A percentile compares a stretch with the other conserved stretches of the same genome.
phyloP scores from a whole-genome alignment of 92 coral and sea anemone genomes.

The Siderastrea siderea region DNA sequence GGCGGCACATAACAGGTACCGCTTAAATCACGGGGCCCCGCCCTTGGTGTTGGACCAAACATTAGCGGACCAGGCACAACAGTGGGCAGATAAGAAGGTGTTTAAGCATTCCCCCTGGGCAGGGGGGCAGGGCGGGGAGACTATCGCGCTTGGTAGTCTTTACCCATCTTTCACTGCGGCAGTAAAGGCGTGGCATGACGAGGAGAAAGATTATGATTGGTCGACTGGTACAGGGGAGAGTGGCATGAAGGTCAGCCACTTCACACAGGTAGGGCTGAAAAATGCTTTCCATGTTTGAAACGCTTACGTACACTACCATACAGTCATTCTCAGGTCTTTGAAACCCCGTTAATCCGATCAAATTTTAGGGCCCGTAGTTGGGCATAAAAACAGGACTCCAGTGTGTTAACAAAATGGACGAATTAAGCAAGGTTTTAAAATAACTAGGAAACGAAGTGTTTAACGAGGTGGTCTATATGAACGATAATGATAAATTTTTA shows the following conservation, averaged over 20 bases:
- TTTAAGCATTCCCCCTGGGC: conserved; percentile 93
- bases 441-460: too few species aligned
- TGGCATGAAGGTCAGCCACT: conserved; percentile 74
- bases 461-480: too few species aligned
- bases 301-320: too few species aligned
- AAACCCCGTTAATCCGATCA: too few species aligned
- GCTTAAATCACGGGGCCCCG: conserved; percentile 81
- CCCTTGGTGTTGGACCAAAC: conserved; percentile 78
- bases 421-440: too few species aligned
- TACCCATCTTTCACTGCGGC: conserved; percentile 92
- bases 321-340: neutral
- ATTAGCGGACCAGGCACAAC: conserved; percentile 86
- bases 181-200: conserved; percentile 95
- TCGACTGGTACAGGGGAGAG: conserved; percentile 53
- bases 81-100: conserved; percentile 83
- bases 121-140: conserved; percentile 88
- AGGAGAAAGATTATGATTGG: conserved; percentile 92
- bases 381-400: too few species aligned
- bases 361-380: too few species aligned
- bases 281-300: neutral
- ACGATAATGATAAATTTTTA: too few species aligned
- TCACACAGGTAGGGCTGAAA: conserved; percentile 74
- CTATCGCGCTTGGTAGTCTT: conserved; percentile 88
- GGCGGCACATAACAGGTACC: conserved; percentile 79
- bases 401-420: too few species aligned